Evolutionary conservation across 2,797 vertebrate genomes (phyloP), one percentile per base, ranked within the genome.

Genomic region (Strix occidentalis): DNA sequence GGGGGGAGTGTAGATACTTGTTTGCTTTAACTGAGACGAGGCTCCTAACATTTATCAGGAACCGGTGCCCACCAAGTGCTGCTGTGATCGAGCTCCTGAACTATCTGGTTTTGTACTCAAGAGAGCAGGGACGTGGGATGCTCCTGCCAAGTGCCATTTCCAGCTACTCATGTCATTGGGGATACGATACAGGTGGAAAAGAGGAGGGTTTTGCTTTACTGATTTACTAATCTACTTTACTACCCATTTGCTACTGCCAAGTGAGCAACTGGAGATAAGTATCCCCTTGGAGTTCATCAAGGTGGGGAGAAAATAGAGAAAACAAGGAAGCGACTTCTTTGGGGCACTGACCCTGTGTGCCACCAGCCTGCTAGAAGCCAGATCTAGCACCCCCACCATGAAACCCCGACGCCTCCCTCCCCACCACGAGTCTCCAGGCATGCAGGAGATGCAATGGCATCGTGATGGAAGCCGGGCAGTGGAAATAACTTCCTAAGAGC

Each of bases 401-500:
- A 90, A 92, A 72, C 5, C 37, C 46, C 72, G 84, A 21, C 0
- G 5, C 53, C 8, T 88, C 29, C 33, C 26, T 84, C n/a, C 48
- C 21, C 46, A 69, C 6, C 66, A 18, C 0, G 5, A 65, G 6
- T 26, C 66, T 77, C 70, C 85, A 72, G 50, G 58, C 16, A 57
- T 0, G 3, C 21, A 87, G 54, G 50, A 84, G 46, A 61, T 37
- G 54, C 28, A 78, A 26, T 4, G 21, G 43, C 39, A 71, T 13
- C 1, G 0, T 9, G 78, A 81, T 7, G 50, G 69, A 86, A 90
- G 70, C 1, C 0, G 0, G 26, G 69, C 43, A 84, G 43, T 1
- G 1, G 89, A 82, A 96, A 87, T 41, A 64, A 91, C 54, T 33
- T 83, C 79, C 79, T 39, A 53, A n/a, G 46, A 91, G 60, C 46